Conservation (phyloP, 2,888 invertebrate species). For the Exocentrus adspersus region DNA sequence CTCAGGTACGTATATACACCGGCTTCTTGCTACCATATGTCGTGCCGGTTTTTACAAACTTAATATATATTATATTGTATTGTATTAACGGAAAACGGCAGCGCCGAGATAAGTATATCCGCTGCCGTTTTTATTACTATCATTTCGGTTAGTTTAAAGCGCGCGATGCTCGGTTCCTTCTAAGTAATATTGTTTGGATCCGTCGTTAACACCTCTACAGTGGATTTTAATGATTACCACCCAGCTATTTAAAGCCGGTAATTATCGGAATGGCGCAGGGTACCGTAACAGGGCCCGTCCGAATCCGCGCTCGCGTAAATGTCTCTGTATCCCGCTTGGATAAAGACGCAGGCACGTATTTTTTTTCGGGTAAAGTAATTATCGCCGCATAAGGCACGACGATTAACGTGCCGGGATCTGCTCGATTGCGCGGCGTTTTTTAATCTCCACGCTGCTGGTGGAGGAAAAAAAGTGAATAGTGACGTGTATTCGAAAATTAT, state of each 20-base stretch:
- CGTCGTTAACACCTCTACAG: constrained; percentile 2
- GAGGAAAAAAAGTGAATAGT: constrained; percentile 37
- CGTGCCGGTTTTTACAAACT: background rate
- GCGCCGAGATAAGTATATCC: background rate
- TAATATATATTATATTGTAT: no score
- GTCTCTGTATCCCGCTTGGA: no score
- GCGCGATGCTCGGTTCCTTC: no score
- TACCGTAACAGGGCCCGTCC: no score
- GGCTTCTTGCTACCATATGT: constrained; percentile 14
- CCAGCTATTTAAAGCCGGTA: constrained; percentile 15
- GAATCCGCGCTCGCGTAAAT: no score
- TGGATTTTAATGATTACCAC: constrained; percentile 22
- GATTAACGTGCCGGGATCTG: constrained; percentile 48
- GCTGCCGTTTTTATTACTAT: constrained; percentile 19
- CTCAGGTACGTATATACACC: constrained; percentile 6
- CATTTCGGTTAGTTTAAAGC: constrained; percentile 8
- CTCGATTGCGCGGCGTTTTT: constrained; percentile 44
- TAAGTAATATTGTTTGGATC: background rate
- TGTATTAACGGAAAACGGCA: constrained; percentile 21
- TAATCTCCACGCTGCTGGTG: constrained; percentile 44
- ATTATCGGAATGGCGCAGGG: no score
- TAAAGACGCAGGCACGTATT: no score
- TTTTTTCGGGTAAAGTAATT: constrained; percentile 45
- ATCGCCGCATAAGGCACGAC: constrained; percentile 43
- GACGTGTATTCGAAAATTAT: constrained; percentile 41